Evolutionary conservation across 2,888 invertebrate genomes (phyloP).

Genomic region (Netelia fuscicornis): DNA sequence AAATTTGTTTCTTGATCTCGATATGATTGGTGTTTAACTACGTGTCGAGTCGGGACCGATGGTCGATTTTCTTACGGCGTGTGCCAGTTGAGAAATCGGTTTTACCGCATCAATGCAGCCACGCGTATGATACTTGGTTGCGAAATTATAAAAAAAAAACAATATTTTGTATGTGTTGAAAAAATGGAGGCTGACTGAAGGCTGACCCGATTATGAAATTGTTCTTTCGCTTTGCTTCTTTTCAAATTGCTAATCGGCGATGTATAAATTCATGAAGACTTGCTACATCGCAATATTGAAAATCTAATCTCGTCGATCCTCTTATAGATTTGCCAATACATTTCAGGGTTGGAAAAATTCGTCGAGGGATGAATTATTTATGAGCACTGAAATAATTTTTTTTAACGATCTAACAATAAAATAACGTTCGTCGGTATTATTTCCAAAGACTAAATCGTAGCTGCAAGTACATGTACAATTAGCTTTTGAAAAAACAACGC

Average conservation of each 20-base stretch:
- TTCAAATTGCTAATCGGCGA: not conserved
- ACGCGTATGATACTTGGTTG: slow-evolving; percentile 7
- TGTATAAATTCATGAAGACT: not conserved
- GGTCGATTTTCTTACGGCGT: not conserved
- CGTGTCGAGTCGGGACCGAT: not conserved
- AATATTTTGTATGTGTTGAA: slow-evolving; percentile 8
- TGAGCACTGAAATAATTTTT: too few species aligned
- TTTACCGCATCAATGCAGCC: not conserved
- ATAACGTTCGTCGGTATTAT: too few species aligned
- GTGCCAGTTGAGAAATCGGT: not conserved
- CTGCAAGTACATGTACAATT: not conserved
- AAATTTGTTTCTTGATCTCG: too few species aligned
- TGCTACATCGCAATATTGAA: not conserved
- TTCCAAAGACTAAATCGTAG: too few species aligned
- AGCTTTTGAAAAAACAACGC: not conserved
- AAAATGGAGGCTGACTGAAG: slow-evolving; percentile 10
- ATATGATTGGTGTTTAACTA: too few species aligned
- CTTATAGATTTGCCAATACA: not conserved
- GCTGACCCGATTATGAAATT: slow-evolving; percentile 13
- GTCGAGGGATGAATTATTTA: too few species aligned
- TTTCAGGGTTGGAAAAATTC: not conserved
- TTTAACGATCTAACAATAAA: too few species aligned
- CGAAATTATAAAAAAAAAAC: not conserved
- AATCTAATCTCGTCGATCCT: not conserved
- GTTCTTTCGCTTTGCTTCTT: not conserved